Evolutionary conservation across 2,888 invertebrate genomes (phyloP).

Genomic region (Scrobipalpa costella): DNA sequence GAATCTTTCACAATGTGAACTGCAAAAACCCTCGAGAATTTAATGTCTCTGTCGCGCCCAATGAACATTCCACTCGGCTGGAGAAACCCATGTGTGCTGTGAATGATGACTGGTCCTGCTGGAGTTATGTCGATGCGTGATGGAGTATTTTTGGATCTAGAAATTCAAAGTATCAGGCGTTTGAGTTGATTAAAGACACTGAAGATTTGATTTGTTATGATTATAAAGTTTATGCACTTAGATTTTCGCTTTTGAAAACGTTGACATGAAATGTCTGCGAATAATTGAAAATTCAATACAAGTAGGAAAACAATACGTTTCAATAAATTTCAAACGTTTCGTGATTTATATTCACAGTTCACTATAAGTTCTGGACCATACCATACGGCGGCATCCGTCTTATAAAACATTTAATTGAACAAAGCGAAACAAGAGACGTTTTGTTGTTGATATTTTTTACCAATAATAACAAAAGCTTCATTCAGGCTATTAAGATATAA

Average conservation of each 20-base stretch:
- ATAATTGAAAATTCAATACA: no score
- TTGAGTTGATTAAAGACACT: neutral
- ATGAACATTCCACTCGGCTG: conserved; percentile 17
- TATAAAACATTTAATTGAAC: neutral
- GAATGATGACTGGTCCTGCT: neutral
- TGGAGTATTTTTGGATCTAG: neutral
- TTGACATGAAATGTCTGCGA: no score
- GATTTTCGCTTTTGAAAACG: no score
- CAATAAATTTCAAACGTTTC: no score
- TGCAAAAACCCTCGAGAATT: conserved; percentile 27
- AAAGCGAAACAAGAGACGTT: neutral
- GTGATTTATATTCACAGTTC: no score
- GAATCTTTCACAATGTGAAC: conserved; percentile 23
- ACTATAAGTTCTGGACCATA: no score
- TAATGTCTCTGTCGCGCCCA: conserved; percentile 28
- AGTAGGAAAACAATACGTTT: no score
- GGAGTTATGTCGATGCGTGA: neutral
- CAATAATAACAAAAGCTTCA: neutral
- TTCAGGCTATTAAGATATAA: neutral
- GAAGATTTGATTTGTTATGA: neutral
- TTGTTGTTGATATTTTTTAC: neutral
- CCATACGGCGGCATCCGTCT: neutral
- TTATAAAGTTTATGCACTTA: no score
- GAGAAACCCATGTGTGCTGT: neutral
- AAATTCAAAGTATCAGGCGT: neutral